Conservation (phyloP, 2,888 invertebrate species). For the Ophraella communa region DNA sequence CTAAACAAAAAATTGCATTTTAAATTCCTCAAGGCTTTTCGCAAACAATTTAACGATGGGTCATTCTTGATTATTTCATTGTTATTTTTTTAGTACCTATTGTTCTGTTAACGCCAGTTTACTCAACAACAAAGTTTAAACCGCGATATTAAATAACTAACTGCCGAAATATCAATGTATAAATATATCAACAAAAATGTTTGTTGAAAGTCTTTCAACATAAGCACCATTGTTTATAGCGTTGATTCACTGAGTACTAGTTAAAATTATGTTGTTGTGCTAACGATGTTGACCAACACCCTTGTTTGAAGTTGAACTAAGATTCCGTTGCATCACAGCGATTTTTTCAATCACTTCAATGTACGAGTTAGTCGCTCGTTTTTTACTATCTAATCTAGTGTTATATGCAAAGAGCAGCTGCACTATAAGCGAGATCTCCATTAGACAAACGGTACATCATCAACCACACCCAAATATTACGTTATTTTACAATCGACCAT, state of each 20-base stretch:
- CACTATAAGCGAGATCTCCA: slow-evolving; percentile 19
- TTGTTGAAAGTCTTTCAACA: too few relatives aligned
- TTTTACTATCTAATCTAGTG: not conserved
- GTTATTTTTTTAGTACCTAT: too few relatives aligned
- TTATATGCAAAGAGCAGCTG: slow-evolving; percentile 3
- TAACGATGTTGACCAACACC: not conserved
- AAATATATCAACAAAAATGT: too few relatives aligned
- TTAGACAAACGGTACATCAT: slow-evolving; percentile 27
- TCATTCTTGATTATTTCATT: too few relatives aligned
- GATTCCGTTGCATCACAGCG: not conserved
- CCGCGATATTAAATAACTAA: too few relatives aligned
- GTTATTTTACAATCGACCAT: slow-evolving; percentile 21
- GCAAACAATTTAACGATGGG: too few relatives aligned
- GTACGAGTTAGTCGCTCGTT: not conserved
- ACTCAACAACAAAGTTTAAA: too few relatives aligned
- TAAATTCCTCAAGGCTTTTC: too few relatives aligned
- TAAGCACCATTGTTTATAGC: not conserved
- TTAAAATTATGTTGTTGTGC: not conserved
- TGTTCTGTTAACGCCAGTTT: too few relatives aligned
- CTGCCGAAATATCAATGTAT: too few relatives aligned
- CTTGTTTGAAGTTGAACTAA: not conserved
- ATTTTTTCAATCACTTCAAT: not conserved
- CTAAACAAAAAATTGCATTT: too few relatives aligned
- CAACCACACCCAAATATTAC: slow-evolving; percentile 33
- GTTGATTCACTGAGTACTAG: not conserved